Evolutionary conservation across 2,888 invertebrate genomes (phyloP), one percentile per base, ranked within the genome.

Genomic region (Mayetiola destructor): DNA sequence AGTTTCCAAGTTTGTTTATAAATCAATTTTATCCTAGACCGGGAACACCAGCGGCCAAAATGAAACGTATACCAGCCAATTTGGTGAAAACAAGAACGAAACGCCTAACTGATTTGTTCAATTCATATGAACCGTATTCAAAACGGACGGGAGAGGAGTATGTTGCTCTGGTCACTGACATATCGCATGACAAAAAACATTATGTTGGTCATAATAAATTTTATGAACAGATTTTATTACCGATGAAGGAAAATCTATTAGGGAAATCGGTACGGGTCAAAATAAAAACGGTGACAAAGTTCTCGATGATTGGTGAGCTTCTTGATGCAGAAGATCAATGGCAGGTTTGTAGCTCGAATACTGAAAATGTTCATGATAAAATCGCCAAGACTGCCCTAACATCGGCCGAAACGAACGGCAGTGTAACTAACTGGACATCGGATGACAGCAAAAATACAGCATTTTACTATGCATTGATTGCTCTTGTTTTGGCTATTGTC

Each of bases 11-110:
- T 64, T 77, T 99, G 6, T 99, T 96, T 71, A 97, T 97, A 66
- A 99, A 99, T 75, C 97, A 99, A 75, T 99, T 93, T 75, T 99
- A 88, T 66, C 91, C 97, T 0, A 73, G 97, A 16, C 93, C 95
- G 0, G 96, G 96, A 2, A 99, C 97, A 0, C 95, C 94, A 0
- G 97, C 97, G 0, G 95, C 96, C 0, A 80, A 82, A 61, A 85
- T 99, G 85, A 75, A 77, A 3, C 80, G 85, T 70, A 81, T 96
- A 27, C 88, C 92, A 1, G 77, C 90, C 0, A 82, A 88, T 67
- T 82, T 88, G 67, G 95, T 95, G 0, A 96, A 96, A 68, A 80
- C 80, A 60, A 79, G 97, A 23, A 97, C 97, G 0, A 93, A 90
- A 70, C 74, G 75, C 59, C 74, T 96, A 1, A 91, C 92, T 0